phyloP scores from a whole-genome alignment of 1,140 invertebrate genomes.

The Platyscapa corneri region DNA sequence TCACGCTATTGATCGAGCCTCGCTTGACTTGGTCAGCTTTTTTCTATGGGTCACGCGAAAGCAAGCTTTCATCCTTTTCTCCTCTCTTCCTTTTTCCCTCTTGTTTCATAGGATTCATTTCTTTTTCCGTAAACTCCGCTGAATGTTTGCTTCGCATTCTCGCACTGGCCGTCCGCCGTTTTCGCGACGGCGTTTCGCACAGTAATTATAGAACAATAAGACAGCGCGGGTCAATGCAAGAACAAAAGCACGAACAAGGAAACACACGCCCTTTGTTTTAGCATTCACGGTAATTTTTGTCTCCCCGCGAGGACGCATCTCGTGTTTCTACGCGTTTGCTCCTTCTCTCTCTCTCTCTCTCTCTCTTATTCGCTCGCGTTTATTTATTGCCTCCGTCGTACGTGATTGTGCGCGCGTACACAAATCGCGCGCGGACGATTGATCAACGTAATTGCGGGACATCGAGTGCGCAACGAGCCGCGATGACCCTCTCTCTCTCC shows the following conservation, averaged over 20 bases:
- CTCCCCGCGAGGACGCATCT: neutral
- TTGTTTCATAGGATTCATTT: neutral
- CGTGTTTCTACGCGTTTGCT: neutral
- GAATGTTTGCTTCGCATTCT: neutral
- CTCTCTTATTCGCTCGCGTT: neutral
- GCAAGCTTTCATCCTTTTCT: neutral
- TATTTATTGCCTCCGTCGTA: neutral
- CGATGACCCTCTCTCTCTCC: neutral
- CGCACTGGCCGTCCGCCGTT: too few species aligned
- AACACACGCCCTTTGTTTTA: constrained; percentile 9
- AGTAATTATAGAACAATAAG: too few species aligned
- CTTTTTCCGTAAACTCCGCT: neutral
- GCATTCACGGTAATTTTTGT: neutral
- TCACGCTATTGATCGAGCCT: constrained; percentile 29
- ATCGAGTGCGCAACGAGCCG: neutral
- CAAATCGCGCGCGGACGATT: neutral
- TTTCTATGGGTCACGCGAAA: neutral
- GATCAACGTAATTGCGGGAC: neutral
- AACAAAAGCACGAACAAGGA: neutral
- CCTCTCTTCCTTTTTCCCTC: neutral
- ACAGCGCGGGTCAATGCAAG: neutral
- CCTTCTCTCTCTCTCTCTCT: neutral
- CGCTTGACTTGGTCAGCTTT: neutral
- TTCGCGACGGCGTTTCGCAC: too few species aligned
- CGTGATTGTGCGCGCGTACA: neutral